A percentile compares a stretch with the other conserved stretches of the same genome.
phyloP scores from a whole-genome alignment of 2,797 vertebrate genomes.

The Holocentrus rufus region DNA sequence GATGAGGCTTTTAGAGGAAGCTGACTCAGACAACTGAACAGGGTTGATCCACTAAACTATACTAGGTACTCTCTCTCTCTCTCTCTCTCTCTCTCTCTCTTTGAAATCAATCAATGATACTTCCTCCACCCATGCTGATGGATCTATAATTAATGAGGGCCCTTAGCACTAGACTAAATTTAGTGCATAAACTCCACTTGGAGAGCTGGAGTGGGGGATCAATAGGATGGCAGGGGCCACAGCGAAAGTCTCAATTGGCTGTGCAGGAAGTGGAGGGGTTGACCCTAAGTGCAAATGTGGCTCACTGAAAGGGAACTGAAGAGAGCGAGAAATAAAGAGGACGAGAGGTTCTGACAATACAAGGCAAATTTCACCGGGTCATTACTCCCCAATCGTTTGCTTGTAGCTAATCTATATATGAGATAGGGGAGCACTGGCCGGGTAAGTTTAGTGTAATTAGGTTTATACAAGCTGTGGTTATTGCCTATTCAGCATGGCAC shows the following conservation, averaged over 20 bases:
- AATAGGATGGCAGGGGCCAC: slow-evolving; percentile 68
- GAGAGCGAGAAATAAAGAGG: slow-evolving; percentile 45
- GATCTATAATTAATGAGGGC: slow-evolving; percentile 84
- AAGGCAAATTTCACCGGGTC: slow-evolving; percentile 65
- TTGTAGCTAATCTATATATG: slow-evolving; percentile 71
- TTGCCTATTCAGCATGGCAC: slow-evolving; percentile 62
- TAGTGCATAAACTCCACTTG: slow-evolving; percentile 78
- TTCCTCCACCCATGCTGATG: slow-evolving; percentile 59
- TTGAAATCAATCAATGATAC: slow-evolving; percentile 66
- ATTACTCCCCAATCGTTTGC: slow-evolving; percentile 69
- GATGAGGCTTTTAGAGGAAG: slow-evolving; percentile 33
- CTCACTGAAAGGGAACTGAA: slow-evolving; percentile 50
- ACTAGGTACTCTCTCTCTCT: slow-evolving; percentile 16
- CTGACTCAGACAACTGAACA: slow-evolving; percentile 47
- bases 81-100: slow-evolving; percentile 27
- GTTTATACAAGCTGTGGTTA: slow-evolving; percentile 69
- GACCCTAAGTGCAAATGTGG: slow-evolving; percentile 66
- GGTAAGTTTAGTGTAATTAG: slow-evolving; percentile 72
- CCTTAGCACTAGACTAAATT: slow-evolving; percentile 81
- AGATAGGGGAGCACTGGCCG: slow-evolving; percentile 63
- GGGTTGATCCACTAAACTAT: slow-evolving; percentile 43
- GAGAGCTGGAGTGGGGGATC: slow-evolving; percentile 65
- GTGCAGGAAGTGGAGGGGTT: slow-evolving; percentile 59
- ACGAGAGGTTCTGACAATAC: slow-evolving; percentile 63
- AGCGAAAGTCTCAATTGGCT: slow-evolving; percentile 71